phyloP scores from a whole-genome alignment of 2,797 vertebrate genomes.

The Gastrophryne carolinensis region DNA sequence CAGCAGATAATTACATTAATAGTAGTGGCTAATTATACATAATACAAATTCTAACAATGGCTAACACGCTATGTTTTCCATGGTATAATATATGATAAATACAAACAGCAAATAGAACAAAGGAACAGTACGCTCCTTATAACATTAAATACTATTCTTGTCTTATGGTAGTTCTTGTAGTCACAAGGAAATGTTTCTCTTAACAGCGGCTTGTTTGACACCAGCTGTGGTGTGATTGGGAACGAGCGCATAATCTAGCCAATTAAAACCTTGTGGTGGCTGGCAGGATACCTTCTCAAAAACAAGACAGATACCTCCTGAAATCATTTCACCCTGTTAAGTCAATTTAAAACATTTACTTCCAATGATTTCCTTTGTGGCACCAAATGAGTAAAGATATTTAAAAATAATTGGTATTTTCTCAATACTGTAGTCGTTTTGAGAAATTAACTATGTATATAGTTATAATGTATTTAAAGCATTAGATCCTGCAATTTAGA shows the following conservation, averaged over 20 bases:
- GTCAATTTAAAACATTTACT: background rate
- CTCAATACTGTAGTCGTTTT: too few relatives aligned
- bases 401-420: constrained; percentile 8
- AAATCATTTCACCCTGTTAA: background rate
- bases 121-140: background rate
- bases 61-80: too few relatives aligned
- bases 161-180: constrained; percentile 1
- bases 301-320: constrained; percentile 5
- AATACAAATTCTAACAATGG: too few relatives aligned
- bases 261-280: constrained; percentile 22
- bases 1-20: too few relatives aligned
- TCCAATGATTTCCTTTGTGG: constrained; percentile 9
- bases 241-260: constrained; percentile 18
- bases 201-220: constrained; percentile 5
- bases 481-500: too few relatives aligned
- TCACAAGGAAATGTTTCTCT: constrained; percentile 14
- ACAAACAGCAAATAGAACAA: background rate
- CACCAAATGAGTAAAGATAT: background rate
- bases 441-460: too few relatives aligned
- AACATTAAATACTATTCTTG: background rate
- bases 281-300: constrained; percentile 15
- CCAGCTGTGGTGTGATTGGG: constrained; percentile 15
- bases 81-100: background rate
- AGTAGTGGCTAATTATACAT: too few relatives aligned
- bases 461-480: too few relatives aligned